Conservation (phyloP, 2,113 vertebrate species). For the Sinocyclocheilus anophthalmus region DNA sequence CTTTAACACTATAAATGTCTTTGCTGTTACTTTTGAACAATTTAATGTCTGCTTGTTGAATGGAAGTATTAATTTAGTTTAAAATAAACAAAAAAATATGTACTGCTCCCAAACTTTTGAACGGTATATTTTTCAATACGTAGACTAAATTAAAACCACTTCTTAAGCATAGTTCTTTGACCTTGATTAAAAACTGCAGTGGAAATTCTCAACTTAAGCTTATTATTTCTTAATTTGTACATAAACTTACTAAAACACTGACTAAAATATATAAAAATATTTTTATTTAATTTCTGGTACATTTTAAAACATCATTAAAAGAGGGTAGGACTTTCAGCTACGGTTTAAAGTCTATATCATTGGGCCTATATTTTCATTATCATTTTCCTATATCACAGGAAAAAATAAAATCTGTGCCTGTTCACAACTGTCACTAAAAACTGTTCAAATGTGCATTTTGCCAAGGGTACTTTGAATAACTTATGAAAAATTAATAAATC, state of each 20-base stretch:
- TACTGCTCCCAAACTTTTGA: background rate
- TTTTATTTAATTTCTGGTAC: background rate
- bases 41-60: background rate
- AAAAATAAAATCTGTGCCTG: background rate
- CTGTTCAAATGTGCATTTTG: background rate
- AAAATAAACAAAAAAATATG: background rate
- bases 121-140: background rate
- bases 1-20: background rate
- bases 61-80: background rate
- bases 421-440: background rate
- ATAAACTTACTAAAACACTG: background rate
- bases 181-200: background rate
- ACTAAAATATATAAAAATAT: background rate
- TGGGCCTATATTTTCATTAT: background rate
- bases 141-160: background rate
- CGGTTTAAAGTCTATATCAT: background rate
- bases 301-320: background rate
- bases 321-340: background rate
- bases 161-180: background rate
- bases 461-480: slow-evolving; percentile 43
- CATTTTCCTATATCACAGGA: background rate
- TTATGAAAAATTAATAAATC: slow-evolving; percentile 20
- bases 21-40: background rate
- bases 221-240: background rate
- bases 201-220: background rate